Percentiles rank a stretch among this genome's conserved stretches.
Evolutionary conservation across 2,888 invertebrate species (phyloP).

Genomic region (Podabrus alpinus): DNA sequence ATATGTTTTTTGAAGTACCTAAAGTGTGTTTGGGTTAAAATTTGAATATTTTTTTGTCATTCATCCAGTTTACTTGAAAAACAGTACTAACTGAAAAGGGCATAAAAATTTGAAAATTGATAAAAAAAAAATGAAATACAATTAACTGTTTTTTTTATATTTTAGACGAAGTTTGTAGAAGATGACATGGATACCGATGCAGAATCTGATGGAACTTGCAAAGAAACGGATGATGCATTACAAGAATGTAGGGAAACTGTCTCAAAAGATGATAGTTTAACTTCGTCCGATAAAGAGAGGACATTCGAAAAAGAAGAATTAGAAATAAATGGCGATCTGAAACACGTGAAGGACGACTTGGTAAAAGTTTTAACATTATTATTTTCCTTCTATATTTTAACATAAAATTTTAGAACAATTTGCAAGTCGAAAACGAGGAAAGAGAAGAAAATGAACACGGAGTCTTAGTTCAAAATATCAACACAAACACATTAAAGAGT

Average conservation of each 20-base stretch:
- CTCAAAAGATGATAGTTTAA: neutral
- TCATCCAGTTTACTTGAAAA: too few relatives aligned
- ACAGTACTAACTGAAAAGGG: too few relatives aligned
- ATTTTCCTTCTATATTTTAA: neutral
- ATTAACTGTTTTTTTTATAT: neutral
- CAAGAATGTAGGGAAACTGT: neutral
- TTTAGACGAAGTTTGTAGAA: conserved; percentile 40
- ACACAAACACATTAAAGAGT: conserved; percentile 53
- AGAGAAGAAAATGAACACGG: conserved; percentile 5
- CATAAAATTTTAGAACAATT: conserved; percentile 7
- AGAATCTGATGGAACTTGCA: conserved; percentile 10
- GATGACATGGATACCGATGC: conserved; percentile 7
- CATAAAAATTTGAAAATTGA: too few relatives aligned
- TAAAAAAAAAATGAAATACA: neutral
- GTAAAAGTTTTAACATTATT: conserved; percentile 7
- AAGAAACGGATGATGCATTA: conserved; percentile 1
- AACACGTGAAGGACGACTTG: conserved; percentile 16
- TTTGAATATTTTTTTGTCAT: too few relatives aligned
- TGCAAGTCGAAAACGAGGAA: conserved; percentile 14
- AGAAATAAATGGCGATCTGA: conserved; percentile 26
- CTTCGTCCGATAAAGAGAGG: neutral
- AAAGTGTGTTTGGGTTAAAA: too few relatives aligned
- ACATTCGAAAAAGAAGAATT: conserved; percentile 17
- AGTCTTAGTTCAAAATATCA: conserved; percentile 34
- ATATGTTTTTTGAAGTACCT: too few relatives aligned